Conservation (phyloP, 2,888 invertebrate genomes). For the Dascillus cervinus region DNA sequence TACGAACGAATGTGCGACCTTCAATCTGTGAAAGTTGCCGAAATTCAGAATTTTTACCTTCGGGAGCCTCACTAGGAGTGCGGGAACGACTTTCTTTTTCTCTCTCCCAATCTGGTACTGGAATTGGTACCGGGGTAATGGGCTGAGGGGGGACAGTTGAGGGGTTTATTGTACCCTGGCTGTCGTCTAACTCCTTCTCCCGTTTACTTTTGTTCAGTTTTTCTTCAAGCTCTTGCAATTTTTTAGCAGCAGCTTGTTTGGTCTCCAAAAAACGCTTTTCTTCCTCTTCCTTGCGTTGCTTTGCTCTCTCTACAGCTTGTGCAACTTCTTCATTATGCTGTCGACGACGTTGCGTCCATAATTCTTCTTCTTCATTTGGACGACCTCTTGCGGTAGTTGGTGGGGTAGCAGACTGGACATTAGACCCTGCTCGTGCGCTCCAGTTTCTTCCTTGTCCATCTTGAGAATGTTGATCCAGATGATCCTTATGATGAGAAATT, state of each 20-base stretch:
- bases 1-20: slow-evolving; percentile 38
- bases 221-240: slow-evolving; percentile 61
- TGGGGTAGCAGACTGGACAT: slow-evolving; percentile 19
- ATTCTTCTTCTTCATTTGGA: slow-evolving; percentile 48
- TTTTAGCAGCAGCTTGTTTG: slow-evolving; percentile 55
- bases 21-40: slow-evolving; percentile 42
- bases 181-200: slow-evolving; percentile 42
- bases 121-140: slow-evolving; percentile 43
- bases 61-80: slow-evolving; percentile 9
- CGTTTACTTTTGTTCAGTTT: slow-evolving; percentile 53
- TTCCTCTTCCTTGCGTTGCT: slow-evolving; percentile 81
- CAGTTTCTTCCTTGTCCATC: slow-evolving; percentile 26
- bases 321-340: slow-evolving; percentile 66
- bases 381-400: slow-evolving; percentile 16
- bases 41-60: slow-evolving; percentile 22
- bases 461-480: slow-evolving; percentile 21
- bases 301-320: slow-evolving; percentile 73
- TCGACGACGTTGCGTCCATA: slow-evolving; percentile 64
- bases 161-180: slow-evolving; percentile 40
- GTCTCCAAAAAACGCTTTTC: slow-evolving; percentile 67
- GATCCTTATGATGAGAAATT: slow-evolving; percentile 15
- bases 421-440: slow-evolving; percentile 31
- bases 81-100: slow-evolving; percentile 32
- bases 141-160: slow-evolving; percentile 37
- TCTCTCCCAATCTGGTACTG: slow-evolving; percentile 49